phyloP scores from a whole-genome alignment of 2,888 invertebrate genomes.

The Callinectes sapidus region DNA sequence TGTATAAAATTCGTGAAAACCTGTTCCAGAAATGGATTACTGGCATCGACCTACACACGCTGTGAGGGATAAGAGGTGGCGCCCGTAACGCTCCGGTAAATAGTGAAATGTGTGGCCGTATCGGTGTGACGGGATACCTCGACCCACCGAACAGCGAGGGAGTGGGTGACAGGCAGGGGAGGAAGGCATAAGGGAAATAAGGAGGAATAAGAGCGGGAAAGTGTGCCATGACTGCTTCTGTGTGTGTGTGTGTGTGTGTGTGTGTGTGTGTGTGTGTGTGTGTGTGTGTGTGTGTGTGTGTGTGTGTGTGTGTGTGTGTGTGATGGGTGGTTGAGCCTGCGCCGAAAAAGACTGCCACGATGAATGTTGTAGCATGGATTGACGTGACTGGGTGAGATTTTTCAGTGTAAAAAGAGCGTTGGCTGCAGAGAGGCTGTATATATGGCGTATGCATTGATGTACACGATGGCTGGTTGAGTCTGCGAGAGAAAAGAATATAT shows the following conservation, averaged over 20 bases:
- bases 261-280: background rate
- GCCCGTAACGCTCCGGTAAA: conserved; percentile 41
- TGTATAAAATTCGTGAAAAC: conserved; percentile 8
- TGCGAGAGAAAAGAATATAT: too few relatives aligned
- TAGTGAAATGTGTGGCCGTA: conserved; percentile 38
- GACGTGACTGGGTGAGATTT: too few relatives aligned
- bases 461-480: too few relatives aligned
- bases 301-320: background rate
- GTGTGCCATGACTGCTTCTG: background rate
- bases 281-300: background rate
- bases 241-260: background rate
- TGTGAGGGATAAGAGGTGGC: conserved; percentile 36
- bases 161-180: background rate
- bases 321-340: too few relatives aligned
- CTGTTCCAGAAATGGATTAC: background rate
- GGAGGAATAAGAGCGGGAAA: background rate
- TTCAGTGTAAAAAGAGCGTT: too few relatives aligned
- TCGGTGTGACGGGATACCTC: conserved; percentile 33
- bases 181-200: conserved; percentile 11
- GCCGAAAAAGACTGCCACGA: too few relatives aligned
- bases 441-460: too few relatives aligned
- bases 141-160: conserved; percentile 6
- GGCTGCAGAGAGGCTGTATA: too few relatives aligned
- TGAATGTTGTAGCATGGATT: too few relatives aligned
- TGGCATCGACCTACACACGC: background rate